Evolutionary conservation across 2,113 vertebrate genomes (phyloP).

Genomic region (Pelobates fuscus): DNA sequence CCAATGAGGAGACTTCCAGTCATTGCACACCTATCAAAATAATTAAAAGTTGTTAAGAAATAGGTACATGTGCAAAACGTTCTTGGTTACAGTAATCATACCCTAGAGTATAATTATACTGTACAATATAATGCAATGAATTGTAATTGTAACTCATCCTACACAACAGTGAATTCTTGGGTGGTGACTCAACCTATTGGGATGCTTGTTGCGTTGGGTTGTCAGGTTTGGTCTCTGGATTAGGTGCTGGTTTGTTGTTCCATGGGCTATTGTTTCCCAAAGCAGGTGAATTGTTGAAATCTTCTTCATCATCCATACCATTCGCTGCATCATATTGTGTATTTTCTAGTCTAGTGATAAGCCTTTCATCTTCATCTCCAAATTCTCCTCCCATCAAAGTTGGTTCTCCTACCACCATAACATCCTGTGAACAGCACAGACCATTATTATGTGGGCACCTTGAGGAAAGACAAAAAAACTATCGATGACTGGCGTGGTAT

Average conservation of each 20-base stretch:
- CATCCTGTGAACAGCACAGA: constrained; percentile 89
- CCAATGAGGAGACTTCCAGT: neutral
- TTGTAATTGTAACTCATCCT: constrained; percentile 50
- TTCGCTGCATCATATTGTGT: constrained; percentile 98
- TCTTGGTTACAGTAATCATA: constrained; percentile 46
- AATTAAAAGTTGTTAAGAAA: constrained; percentile 66
- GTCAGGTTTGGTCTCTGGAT: constrained; percentile 93
- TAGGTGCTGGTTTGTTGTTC: constrained; percentile 87
- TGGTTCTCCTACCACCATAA: constrained; percentile 99
- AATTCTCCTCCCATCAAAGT: constrained; percentile 99
- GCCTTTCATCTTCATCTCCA: constrained; percentile 97
- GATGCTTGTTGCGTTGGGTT: constrained; percentile 92
- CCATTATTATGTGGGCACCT: constrained; percentile 79
- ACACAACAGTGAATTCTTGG: constrained; percentile 32
- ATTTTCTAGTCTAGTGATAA: constrained; percentile 99
- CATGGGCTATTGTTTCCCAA: constrained; percentile 93
- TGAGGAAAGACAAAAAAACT: constrained; percentile 73
- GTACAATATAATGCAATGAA: constrained; percentile 55
- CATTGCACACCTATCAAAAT: constrained; percentile 56
- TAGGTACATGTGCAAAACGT: constrained; percentile 58
- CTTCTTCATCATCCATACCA: constrained; percentile 97
- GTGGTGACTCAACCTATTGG: constrained; percentile 70
- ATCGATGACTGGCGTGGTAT: constrained; percentile 64
- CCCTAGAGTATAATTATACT: constrained; percentile 41
- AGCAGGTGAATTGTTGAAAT: constrained; percentile 95